A percentile compares a stretch with the other conserved stretches of the same genome.
Conservation (phyloP, 2,797 vertebrate species). For the Lagodon rhomboides region DNA sequence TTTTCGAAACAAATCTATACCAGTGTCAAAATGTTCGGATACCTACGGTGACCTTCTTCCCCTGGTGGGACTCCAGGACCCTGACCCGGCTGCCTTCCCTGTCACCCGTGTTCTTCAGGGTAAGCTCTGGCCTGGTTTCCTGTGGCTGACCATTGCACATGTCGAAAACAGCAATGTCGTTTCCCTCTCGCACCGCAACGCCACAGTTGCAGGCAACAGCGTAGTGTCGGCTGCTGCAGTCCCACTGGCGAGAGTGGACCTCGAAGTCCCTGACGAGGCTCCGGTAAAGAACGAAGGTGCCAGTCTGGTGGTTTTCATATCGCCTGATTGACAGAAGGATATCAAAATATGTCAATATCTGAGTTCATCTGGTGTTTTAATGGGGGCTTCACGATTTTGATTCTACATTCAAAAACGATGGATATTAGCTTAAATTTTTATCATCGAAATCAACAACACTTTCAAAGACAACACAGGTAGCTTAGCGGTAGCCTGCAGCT, state of each 20-base stretch:
- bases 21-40: constrained; percentile 56
- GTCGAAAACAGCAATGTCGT: constrained; percentile 82
- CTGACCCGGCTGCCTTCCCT: constrained; percentile 61
- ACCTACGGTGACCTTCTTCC: constrained; percentile 89
- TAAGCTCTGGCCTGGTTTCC: constrained; percentile 81
- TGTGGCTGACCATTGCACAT: constrained; percentile 84
- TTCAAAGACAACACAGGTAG: too few species aligned
- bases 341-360: not conserved
- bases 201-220: constrained; percentile 84
- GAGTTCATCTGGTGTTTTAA: not conserved
- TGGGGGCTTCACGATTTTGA: too few species aligned
- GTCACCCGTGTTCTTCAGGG: constrained; percentile 66
- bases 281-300: constrained; percentile 85
- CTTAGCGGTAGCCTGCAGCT: too few species aligned
- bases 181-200: constrained; percentile 76
- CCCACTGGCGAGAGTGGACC: constrained; percentile 87
- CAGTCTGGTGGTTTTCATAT: constrained; percentile 84
- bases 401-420: too few species aligned
- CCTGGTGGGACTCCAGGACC: constrained; percentile 87
- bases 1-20: constrained; percentile 10
- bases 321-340: constrained; percentile 59
- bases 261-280: constrained; percentile 77
- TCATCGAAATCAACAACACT: too few species aligned
- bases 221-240: constrained; percentile 82
- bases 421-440: too few species aligned